phyloP scores from a whole-genome alignment of 2,888 invertebrate genomes.

The Aromia moschata region DNA sequence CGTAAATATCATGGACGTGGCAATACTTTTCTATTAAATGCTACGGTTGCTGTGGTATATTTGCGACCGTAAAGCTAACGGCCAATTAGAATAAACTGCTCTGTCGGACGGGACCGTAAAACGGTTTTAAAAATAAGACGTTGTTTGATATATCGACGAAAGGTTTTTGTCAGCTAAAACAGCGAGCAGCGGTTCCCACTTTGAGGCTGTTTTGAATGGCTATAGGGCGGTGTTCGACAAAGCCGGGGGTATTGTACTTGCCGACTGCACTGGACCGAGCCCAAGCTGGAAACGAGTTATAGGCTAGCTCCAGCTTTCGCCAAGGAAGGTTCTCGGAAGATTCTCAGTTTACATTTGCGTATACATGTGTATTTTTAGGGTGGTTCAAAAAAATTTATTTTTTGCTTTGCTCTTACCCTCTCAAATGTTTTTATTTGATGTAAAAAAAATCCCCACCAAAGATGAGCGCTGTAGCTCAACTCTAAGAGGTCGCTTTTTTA shows the following conservation, averaged over 20 bases:
- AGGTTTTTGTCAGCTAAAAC: slow-evolving; percentile 62
- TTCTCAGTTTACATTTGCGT: slow-evolving; percentile 33
- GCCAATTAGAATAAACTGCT: slow-evolving; percentile 58
- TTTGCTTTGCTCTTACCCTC: too few species aligned
- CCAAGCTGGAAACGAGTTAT: slow-evolving; percentile 46
- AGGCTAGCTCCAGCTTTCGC: slow-evolving; percentile 41
- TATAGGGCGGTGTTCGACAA: slow-evolving; percentile 60
- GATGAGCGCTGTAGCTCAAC: too few species aligned
- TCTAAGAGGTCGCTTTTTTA: too few species aligned
- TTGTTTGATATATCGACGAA: slow-evolving; percentile 60
- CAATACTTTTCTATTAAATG: too few species aligned
- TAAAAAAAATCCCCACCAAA: too few species aligned
- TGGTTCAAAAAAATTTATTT: too few species aligned
- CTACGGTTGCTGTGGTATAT: too few species aligned
- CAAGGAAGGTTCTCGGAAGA: slow-evolving; percentile 33
- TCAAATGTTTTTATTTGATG: too few species aligned
- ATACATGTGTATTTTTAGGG: slow-evolving; percentile 15
- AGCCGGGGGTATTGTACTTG: slow-evolving; percentile 58
- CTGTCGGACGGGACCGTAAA: slow-evolving; percentile 52
- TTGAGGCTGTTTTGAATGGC: slow-evolving; percentile 61
- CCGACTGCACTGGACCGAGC: slow-evolving; percentile 58
- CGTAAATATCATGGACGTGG: too few species aligned
- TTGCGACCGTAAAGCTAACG: too few species aligned
- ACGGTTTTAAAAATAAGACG: slow-evolving; percentile 60
- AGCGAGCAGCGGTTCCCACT: slow-evolving; percentile 58